phyloP scores from a whole-genome alignment of 2,888 invertebrate genomes.

The Meteorus colon region DNA sequence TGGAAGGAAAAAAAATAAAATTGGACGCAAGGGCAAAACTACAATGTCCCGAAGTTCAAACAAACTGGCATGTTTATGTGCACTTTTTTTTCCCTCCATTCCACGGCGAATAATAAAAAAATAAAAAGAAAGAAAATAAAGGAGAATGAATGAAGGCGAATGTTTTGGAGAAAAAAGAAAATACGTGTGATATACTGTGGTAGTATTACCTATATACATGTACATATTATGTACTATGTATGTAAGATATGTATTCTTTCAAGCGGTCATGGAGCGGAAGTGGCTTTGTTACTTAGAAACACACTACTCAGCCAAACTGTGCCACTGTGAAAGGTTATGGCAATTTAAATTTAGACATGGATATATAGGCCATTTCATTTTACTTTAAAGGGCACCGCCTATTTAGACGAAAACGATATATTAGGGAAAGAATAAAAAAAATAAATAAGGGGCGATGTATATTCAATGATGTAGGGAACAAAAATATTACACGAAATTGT shows the following conservation, averaged over 20 bases:
- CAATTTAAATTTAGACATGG: slow-evolving; percentile 43
- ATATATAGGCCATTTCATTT: slow-evolving; percentile 36
- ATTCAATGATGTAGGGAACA: not conserved
- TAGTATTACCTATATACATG: not conserved
- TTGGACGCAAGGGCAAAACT: slow-evolving; percentile 11
- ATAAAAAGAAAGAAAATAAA: not conserved
- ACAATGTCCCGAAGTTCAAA: slow-evolving; percentile 27
- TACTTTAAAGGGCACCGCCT: slow-evolving; percentile 34
- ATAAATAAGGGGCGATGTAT: not conserved
- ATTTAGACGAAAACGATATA: slow-evolving; percentile 17
- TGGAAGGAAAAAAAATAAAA: slow-evolving; percentile 16
- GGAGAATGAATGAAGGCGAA: not conserved
- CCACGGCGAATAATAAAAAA: not conserved
- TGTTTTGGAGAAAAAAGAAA: not conserved
- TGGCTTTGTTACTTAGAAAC: slow-evolving; percentile 41
- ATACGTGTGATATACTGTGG: not conserved
- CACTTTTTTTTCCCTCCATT: slow-evolving; percentile 1
- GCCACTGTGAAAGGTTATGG: slow-evolving; percentile 42
- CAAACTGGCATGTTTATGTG: slow-evolving; percentile 32
- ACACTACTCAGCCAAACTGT: slow-evolving; percentile 34
- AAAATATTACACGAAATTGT: not conserved
- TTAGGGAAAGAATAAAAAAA: not conserved
- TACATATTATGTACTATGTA: not conserved
- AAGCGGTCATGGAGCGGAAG: slow-evolving; percentile 3
- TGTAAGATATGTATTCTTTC: slow-evolving; percentile 17